Percentiles rank a stretch among this genome's conserved stretches.
These are phyloP conservation scores for Lasaia peninsularis DNA, from an alignment of 1,140 invertebrate species.

Conservation along the genomic window DNA sequence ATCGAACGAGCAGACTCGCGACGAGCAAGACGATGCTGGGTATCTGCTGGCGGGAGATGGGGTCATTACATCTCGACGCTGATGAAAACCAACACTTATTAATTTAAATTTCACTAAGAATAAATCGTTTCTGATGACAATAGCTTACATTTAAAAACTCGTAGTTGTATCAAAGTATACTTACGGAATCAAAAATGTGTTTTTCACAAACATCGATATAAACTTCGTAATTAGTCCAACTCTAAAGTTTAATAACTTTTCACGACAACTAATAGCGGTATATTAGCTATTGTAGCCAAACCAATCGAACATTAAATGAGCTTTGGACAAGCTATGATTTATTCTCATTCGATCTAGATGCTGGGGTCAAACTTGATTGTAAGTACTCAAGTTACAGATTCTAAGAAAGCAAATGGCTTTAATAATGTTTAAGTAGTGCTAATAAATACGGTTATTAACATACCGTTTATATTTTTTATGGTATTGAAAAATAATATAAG, in stretches of 20 bases:
- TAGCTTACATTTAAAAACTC: no score
- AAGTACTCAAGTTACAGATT: slow-evolving; percentile 30
- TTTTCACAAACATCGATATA: background rate
- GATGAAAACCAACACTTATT: no score
- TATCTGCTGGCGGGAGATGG: no score
- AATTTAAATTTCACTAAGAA: background rate
- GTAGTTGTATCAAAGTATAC: no score
- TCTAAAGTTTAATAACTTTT: slow-evolving; percentile 34
- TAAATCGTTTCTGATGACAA: background rate
- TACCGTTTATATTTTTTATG: no score
- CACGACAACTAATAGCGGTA: slow-evolving; percentile 44
- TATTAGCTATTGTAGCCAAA: slow-evolving; percentile 48
- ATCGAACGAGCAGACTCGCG: no score
- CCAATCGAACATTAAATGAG: slow-evolving; percentile 25
- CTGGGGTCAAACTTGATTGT: background rate
- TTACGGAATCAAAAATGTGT: no score
- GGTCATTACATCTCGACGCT: no score
- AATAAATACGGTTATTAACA: no score
- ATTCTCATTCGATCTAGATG: background rate
- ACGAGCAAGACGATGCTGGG: no score
- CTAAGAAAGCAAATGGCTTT: slow-evolving; percentile 47
- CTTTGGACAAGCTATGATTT: slow-evolving; percentile 14
- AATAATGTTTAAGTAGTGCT: slow-evolving; percentile 27
- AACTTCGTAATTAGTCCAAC: background rate
- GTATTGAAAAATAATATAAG: no score